phyloP scores from a whole-genome alignment of 2,113 vertebrate species.

The Neofelis nebulosa region DNA sequence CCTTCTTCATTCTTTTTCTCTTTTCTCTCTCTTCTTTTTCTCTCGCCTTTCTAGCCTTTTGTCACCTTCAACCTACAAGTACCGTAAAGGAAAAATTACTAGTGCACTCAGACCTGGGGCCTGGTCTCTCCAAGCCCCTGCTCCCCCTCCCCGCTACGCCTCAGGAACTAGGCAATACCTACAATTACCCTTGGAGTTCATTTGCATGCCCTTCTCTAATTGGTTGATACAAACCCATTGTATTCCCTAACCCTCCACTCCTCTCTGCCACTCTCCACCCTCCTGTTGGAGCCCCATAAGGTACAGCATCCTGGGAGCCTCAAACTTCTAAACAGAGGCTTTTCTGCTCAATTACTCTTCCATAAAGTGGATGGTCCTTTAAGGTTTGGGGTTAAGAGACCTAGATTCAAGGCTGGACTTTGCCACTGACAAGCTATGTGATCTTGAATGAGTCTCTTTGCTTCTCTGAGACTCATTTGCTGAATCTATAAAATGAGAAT shows the following conservation, averaged over 20 bases:
- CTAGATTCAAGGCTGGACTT: not conserved
- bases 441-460: not conserved
- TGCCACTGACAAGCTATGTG: not conserved
- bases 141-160: not conserved
- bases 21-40: not conserved
- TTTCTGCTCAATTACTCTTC: not conserved
- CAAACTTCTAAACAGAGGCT: not conserved
- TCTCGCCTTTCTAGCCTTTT: not conserved
- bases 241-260: not conserved
- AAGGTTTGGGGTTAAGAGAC: not conserved
- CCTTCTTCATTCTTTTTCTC: not conserved
- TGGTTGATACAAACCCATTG: not conserved
- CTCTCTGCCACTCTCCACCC: not conserved
- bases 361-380: not conserved
- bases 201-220: not conserved
- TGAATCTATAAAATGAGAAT: not conserved
- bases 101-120: not conserved
- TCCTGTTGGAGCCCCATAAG: not conserved
- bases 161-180: not conserved
- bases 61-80: not conserved
- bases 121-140: not conserved
- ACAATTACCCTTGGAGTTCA: not conserved
- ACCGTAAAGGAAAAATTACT: not conserved
- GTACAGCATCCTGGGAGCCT: not conserved
- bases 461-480: not conserved